phyloP scores from a whole-genome alignment of 1,140 invertebrate genomes.

The Drosophila fuyamai region DNA sequence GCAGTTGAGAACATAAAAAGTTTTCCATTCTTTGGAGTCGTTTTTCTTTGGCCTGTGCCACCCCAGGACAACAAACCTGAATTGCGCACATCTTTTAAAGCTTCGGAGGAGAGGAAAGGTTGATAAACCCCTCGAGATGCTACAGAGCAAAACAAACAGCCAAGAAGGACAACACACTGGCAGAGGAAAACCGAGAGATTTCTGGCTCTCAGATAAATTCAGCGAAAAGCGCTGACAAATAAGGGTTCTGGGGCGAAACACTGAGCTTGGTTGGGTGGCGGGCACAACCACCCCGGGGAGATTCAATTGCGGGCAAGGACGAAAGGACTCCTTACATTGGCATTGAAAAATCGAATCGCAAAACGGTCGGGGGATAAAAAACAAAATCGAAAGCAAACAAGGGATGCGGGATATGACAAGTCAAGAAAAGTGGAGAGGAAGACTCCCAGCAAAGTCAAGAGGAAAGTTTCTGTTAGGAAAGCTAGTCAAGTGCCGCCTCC shows the following conservation, averaged over 20 bases:
- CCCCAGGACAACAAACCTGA: conserved; percentile 41
- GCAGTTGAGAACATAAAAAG: not conserved
- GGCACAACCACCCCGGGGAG: conserved; percentile 69
- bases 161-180: conserved; percentile 7
- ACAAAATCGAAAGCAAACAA: conserved; percentile 57
- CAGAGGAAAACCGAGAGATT: not conserved
- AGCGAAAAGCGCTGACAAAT: conserved; percentile 52
- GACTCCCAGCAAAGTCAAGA: conserved; percentile 6
- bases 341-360: conserved; percentile 38
- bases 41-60: not conserved
- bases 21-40: not conserved
- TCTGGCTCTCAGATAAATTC: conserved; percentile 64
- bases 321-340: not conserved
- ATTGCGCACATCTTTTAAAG: conserved; percentile 35
- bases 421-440: not conserved
- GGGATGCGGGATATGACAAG: conserved; percentile 1
- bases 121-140: conserved; percentile 71
- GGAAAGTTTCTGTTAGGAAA: not conserved
- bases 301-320: conserved; percentile 66
- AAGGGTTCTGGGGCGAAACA: conserved; percentile 15
- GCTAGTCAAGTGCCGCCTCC: not conserved
- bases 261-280: conserved; percentile 4
- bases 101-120: conserved; percentile 44
- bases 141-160: conserved; percentile 51
- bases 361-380: conserved; percentile 26